Evolutionary conservation across 2,797 vertebrate genomes (phyloP).

Genomic region (Pitangus sulphuratus): DNA sequence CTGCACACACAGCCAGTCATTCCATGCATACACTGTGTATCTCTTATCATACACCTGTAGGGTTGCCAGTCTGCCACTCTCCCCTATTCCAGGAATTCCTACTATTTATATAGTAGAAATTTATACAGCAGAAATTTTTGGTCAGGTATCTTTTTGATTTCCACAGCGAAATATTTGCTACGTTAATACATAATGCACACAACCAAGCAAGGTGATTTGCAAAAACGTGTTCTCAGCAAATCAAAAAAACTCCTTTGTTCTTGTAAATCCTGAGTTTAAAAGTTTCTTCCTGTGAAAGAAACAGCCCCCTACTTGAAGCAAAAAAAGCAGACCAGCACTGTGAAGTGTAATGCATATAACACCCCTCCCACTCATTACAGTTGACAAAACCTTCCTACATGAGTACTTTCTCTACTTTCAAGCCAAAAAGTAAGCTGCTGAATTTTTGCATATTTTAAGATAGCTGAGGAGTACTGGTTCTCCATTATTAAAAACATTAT

Average conservation of each 20-base stretch:
- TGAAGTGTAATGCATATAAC: background rate
- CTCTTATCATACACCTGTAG: background rate
- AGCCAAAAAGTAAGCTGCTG: background rate
- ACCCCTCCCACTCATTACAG: background rate
- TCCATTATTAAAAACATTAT: background rate
- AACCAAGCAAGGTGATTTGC: background rate
- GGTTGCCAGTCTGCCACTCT: background rate
- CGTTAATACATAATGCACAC: background rate
- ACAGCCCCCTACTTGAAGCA: background rate
- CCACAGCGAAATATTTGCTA: background rate
- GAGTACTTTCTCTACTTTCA: background rate
- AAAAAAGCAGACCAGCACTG: background rate
- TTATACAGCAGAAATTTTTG: background rate
- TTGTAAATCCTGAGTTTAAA: background rate
- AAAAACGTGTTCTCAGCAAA: background rate
- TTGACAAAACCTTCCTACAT: fast-evolving
- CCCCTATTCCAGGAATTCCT: background rate
- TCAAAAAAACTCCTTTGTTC: background rate
- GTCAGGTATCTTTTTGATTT: background rate
- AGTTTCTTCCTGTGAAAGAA: background rate
- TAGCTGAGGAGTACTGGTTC: background rate
- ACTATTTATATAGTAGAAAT: background rate
- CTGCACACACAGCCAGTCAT: background rate
- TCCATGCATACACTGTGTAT: background rate
- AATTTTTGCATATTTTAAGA: background rate